phyloP scores from a whole-genome alignment of 2,888 invertebrate genomes.

The Cosmia trapezina region DNA sequence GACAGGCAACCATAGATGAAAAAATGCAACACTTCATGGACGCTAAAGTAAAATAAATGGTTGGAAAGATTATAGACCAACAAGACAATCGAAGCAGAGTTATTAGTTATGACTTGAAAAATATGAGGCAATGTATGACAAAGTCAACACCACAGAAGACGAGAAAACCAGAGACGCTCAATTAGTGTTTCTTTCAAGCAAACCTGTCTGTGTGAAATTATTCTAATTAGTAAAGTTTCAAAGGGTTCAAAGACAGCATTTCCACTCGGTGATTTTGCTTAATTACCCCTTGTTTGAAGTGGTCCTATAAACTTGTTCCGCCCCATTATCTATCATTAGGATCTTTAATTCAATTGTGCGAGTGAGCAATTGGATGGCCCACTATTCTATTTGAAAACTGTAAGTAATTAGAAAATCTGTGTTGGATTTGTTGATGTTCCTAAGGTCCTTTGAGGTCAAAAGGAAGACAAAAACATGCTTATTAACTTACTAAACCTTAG shows the following conservation, averaged over 20 bases:
- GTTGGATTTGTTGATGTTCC: background rate
- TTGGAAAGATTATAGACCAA: too few relatives aligned
- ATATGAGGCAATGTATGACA: too few relatives aligned
- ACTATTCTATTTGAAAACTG: slow-evolving; percentile 1
- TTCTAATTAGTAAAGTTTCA: slow-evolving; percentile 56
- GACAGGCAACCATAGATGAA: too few relatives aligned
- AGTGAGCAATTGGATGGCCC: slow-evolving; percentile 15
- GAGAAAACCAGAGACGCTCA: slow-evolving; percentile 15
- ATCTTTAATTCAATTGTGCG: slow-evolving; percentile 40
- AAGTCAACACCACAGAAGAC: background rate
- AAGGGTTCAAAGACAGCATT: slow-evolving; percentile 46
- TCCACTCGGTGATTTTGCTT: slow-evolving; percentile 34
- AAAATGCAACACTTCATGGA: too few relatives aligned
- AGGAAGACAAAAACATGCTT: background rate
- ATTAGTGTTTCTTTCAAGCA: slow-evolving; percentile 16
- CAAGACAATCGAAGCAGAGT: too few relatives aligned
- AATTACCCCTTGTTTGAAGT: slow-evolving; percentile 42
- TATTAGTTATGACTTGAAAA: too few relatives aligned
- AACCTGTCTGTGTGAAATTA: slow-evolving; percentile 36
- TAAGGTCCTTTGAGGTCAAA: background rate
- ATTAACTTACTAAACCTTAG: background rate
- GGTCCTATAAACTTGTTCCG: slow-evolving; percentile 36
- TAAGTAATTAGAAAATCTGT: slow-evolving; percentile 3
- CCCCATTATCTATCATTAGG: slow-evolving; percentile 34
- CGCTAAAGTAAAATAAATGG: too few relatives aligned